A percentile compares a stretch with the other conserved stretches of the same genome.
Conservation (phyloP, 64 coral and sea anemone species). For the Pachyseris speciosa region DNA sequence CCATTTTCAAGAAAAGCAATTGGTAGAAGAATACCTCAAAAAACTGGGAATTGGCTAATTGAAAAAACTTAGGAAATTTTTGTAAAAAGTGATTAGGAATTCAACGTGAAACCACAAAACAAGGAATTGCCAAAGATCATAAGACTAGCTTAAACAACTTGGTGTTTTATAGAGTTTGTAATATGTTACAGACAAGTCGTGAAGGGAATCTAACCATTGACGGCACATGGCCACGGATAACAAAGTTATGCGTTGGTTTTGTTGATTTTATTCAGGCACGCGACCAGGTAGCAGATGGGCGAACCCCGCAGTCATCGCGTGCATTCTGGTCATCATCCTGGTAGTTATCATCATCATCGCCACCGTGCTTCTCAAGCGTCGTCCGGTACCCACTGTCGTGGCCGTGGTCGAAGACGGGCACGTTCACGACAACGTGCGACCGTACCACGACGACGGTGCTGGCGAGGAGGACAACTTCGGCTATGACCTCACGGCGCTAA, state of each 20-base stretch:
- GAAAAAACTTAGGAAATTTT: no score
- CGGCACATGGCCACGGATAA: no score
- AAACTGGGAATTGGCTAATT: no score
- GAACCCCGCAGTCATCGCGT: slow-evolving; percentile 80
- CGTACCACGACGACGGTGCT: slow-evolving; percentile 96
- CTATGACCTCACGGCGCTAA: slow-evolving; percentile 91
- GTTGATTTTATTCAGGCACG: slow-evolving; percentile 26
- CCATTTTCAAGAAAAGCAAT: no score
- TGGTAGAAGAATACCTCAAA: no score
- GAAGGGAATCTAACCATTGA: no score
- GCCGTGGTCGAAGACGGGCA: slow-evolving; percentile 81
- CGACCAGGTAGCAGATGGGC: slow-evolving; percentile 58
- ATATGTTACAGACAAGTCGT: no score
- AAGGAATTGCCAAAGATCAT: no score
- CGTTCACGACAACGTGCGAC: slow-evolving; percentile 93
- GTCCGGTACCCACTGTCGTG: slow-evolving; percentile 38
- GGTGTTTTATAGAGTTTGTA: no score
- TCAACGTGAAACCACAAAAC: no score
- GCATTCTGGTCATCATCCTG: slow-evolving; percentile 76
- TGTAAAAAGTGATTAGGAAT: no score
- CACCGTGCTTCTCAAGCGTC: slow-evolving; percentile 80
- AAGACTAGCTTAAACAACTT: no score
- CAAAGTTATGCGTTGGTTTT: background rate
- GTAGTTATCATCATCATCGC: slow-evolving; percentile 80
- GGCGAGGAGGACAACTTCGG: slow-evolving; percentile 97